Conservation (phyloP, 1,140 invertebrate species). For the Aleiodes sp. region DNA sequence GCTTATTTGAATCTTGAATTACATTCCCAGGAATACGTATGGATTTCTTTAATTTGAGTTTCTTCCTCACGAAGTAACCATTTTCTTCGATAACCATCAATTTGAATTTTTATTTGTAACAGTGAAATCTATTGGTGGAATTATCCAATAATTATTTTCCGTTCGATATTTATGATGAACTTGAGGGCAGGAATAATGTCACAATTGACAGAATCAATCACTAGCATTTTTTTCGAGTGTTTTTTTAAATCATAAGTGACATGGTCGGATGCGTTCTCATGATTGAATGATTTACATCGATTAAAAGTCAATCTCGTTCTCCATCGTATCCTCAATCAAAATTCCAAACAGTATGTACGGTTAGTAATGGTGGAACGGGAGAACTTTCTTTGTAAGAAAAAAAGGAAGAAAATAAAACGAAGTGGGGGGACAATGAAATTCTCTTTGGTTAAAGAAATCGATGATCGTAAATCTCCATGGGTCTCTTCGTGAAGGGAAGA, state of each 20-base stretch:
- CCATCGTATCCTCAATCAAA: not conserved
- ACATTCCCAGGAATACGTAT: too few relatives aligned
- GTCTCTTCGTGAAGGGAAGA: not conserved
- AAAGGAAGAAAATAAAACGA: not conserved
- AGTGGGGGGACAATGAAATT: conserved; percentile 21
- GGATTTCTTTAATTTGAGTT: too few relatives aligned
- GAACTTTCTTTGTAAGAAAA: not conserved
- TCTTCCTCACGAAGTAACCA: too few relatives aligned
- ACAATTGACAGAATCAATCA: too few relatives aligned
- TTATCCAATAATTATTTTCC: too few relatives aligned
- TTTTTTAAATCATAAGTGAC: not conserved
- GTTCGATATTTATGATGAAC: too few relatives aligned
- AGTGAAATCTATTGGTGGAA: too few relatives aligned
- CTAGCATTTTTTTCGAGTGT: too few relatives aligned
- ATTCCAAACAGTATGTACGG: not conserved
- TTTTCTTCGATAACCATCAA: too few relatives aligned
- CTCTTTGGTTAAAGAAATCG: conserved; percentile 31
- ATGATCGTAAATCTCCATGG: conserved; percentile 19
- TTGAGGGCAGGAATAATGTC: too few relatives aligned
- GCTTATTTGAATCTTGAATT: too few relatives aligned
- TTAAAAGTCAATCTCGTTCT: not conserved
- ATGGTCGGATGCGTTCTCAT: not conserved
- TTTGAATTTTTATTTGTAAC: too few relatives aligned
- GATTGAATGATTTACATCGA: not conserved
- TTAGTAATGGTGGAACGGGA: conserved; percentile 7